Base-by-base conservation (phyloP, 2,113 vertebrate genomes). In the Platichthys flesus region DNA sequence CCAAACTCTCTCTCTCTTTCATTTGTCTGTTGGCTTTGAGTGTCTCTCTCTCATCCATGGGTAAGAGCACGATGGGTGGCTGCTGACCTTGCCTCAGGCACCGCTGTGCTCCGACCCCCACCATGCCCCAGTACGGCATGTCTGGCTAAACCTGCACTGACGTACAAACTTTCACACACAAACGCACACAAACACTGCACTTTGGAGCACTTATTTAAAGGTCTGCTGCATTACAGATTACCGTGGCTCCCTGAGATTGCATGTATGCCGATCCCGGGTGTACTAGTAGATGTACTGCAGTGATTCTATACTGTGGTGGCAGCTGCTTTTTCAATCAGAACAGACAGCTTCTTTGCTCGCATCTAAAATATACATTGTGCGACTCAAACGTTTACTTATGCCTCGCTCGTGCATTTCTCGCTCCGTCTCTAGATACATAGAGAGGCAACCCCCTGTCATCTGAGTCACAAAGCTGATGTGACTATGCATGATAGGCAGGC, bases 11-110 rank as follows among this genome's bases (percentile, higher is more conserved):
- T 47, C 5, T n/a, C 1, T 54, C 7, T 69, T 68, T 69, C 4
- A 8, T 37, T 40, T 24, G 5, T 62, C 45, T 55, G 14, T 47
- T 26, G 2, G 52, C 67, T 51, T 42, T 73, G 54, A 6, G 20
- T 51, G 16, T 16, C 35, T 63, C 21, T n/a, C 42, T 63, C 66
- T 65, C 14, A 15, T 79, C 54, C 26, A 23, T 15, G 10, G 68
- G 24, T n/a, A n/a, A 70, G 66, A 70, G 57, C n/a, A 47, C 78
- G 23, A 76, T 70, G 42, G 35, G 24, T 73, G 56, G 61, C 55
- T 79, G 79, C 73, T 61, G 82, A 89, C 85, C 81, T 92, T 90
- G 89, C 85, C 82, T 79, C 71, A 57, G 61, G 87, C 81, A 61
- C 79, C 67, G 79, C 65, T 24, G 12, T 51, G 59, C n/a, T 66